Evolutionary conservation across 2,797 vertebrate genomes (phyloP), one percentile per base, ranked within the genome.

Genomic region (Rhinophrynus dorsalis): DNA sequence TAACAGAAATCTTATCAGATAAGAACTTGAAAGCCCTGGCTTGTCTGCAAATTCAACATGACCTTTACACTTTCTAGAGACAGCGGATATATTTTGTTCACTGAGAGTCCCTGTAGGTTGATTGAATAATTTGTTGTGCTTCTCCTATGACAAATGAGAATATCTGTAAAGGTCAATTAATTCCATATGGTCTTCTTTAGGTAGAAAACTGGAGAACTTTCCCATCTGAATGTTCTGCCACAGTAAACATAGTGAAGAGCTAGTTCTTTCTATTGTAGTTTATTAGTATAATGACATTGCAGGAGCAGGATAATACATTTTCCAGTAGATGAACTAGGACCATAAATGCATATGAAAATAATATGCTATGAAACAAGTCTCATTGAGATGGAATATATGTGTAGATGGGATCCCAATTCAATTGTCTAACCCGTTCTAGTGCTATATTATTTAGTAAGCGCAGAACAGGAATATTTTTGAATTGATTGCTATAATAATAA

Each of bases 81-180:
- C 17, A 40, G 60, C 26, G 12, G 60, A 50, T 57, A 24, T 38
- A 72, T 57, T 64, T 17, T 55, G 27, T 71, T 64, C 26, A 64
- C 42, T 38, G 60, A 17, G 27, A 21, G 24, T 56, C 52, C 42
- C 60, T 57, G 32, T 63, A 58, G 60, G 42, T 64, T 72, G 57
- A 63, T 63, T 63, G 29, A 64, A 64, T 58, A 72, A 72, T 65
- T 64, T 71, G 32, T 42, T 30, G 7, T 57, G 21, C 32, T 57
- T 57, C 52, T 40, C 17, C 37, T 63, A 21, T 57, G 59, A 71
- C 68, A 64, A 51, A 37, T 32, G 40, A 57, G 51, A 44, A 63
- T 63, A 72, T 57, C 52, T 55, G 44, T 48, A 64, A 72, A 64
- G 52, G 51, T 64, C 44, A 72, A 50, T 57, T 32, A 18, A 13